These are phyloP conservation scores for Brachyptera risi DNA, from an alignment of 2,888 invertebrate species.

Conservation along the genomic window DNA sequence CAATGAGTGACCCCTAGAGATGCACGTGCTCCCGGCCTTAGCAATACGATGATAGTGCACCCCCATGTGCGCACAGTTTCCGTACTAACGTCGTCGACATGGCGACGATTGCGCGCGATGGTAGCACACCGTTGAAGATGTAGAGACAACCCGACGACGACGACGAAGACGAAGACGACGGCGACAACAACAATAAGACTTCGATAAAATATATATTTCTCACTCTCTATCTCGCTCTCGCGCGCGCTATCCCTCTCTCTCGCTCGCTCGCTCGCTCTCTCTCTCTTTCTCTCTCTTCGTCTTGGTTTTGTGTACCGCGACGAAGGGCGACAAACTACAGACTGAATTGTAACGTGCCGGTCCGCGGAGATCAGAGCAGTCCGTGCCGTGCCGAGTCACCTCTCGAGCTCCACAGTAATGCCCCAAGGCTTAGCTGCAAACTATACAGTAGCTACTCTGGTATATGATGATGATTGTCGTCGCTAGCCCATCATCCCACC, in stretches of 20 bases:
- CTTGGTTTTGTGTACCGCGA: neutral
- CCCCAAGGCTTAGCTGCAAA: too few relatives aligned
- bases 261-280: too few relatives aligned
- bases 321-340: neutral
- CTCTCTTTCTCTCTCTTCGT: too few relatives aligned
- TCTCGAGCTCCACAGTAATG: too few relatives aligned
- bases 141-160: neutral
- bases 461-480: constrained; percentile 4
- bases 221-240: too few relatives aligned
- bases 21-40: constrained; percentile 14
- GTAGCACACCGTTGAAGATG: neutral
- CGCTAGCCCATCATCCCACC: too few relatives aligned
- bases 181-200: neutral
- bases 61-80: constrained; percentile 22
- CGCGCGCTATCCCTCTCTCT: too few relatives aligned
- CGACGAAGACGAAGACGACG: neutral
- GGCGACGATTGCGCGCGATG: constrained; percentile 22
- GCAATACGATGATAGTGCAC: constrained; percentile 22
- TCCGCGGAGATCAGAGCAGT: neutral
- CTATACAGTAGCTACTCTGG: constrained; percentile 1
- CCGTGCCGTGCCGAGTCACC: neutral
- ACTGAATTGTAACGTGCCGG: neutral
- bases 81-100: constrained; percentile 40
- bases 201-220: too few relatives aligned
- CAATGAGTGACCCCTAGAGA: constrained; percentile 5